Evolutionary conservation across 1,140 invertebrate genomes (phyloP).

Genomic region (Telenomus remus): DNA sequence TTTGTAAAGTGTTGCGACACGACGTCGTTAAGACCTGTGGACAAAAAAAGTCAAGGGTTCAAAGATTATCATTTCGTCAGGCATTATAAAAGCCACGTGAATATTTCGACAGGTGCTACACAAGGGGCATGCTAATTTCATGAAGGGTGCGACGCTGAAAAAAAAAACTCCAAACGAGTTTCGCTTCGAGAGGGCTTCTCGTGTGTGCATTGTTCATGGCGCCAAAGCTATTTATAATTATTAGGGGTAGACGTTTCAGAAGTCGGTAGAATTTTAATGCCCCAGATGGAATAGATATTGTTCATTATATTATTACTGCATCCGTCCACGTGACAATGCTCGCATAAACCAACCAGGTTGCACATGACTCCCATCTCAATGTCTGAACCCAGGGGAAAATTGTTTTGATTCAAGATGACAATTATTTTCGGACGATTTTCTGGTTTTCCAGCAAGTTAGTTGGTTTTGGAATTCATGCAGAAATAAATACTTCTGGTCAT

Average conservation of each 20-base stretch:
- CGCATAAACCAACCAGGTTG: too few relatives aligned
- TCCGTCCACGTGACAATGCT: too few relatives aligned
- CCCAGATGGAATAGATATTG: constrained; percentile 9
- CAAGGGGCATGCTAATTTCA: constrained; percentile 12
- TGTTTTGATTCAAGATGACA: neutral
- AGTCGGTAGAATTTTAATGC: constrained; percentile 14
- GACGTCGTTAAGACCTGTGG: constrained; percentile 4
- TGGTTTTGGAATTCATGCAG: too few relatives aligned
- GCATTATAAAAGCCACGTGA: constrained; percentile 28
- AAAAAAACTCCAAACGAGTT: constrained; percentile 9
- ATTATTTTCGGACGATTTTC: neutral
- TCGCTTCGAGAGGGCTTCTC: constrained; percentile 2
- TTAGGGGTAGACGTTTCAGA: neutral
- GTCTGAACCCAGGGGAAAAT: neutral
- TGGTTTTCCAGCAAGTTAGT: neutral
- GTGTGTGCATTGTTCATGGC: neutral
- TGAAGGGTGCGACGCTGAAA: neutral
- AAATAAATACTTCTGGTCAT: too few relatives aligned
- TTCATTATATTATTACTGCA: constrained; percentile 2
- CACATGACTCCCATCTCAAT: neutral
- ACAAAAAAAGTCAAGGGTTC: constrained; percentile 3
- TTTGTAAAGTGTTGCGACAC: constrained; percentile 8
- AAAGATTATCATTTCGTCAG: constrained; percentile 5
- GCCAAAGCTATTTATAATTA: constrained; percentile 14
- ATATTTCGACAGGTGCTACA: constrained; percentile 20